Percentiles rank a stretch among this genome's conserved stretches.
Evolutionary conservation across 2,888 invertebrate genomes (phyloP).

Genomic region (Nephrotoma appendiculata): DNA sequence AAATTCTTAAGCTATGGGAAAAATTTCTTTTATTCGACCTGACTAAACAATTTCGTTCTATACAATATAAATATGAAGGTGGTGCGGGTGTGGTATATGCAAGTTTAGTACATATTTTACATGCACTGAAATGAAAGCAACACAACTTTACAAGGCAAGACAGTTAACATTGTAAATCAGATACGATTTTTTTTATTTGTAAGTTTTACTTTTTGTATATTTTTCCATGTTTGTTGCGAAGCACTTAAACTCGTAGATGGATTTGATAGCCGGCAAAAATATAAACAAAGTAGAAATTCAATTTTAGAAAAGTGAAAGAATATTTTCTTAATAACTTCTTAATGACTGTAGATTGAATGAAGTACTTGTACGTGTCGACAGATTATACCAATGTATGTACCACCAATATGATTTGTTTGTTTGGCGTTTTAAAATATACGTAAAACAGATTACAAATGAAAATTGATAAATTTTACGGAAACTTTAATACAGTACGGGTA

Average conservation of each 20-base stretch:
- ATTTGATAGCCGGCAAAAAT: neutral
- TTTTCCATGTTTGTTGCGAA: neutral
- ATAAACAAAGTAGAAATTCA: neutral
- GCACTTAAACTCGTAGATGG: neutral
- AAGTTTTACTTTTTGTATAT: neutral
- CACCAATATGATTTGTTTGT: too few relatives aligned
- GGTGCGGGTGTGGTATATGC: neutral
- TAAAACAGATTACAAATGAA: neutral
- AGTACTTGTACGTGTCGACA: neutral
- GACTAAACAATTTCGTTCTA: neutral
- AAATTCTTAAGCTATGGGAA: neutral
- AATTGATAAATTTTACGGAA: neutral
- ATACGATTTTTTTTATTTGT: neutral
- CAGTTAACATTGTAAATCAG: neutral
- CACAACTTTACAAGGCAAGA: neutral
- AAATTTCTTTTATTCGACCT: neutral
- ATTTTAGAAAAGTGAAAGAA: neutral
- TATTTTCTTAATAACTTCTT: neutral
- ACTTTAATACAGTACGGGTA: neutral
- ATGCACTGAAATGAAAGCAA: neutral
- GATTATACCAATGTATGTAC: neutral
- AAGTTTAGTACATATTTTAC: neutral
- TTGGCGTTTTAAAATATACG: neutral
- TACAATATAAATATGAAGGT: neutral
- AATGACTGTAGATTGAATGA: neutral